Evolutionary conservation across 2,797 vertebrate species (phyloP), one percentile per base, ranked within the genome.

Genomic region (Hydrocynus forskahlii): DNA sequence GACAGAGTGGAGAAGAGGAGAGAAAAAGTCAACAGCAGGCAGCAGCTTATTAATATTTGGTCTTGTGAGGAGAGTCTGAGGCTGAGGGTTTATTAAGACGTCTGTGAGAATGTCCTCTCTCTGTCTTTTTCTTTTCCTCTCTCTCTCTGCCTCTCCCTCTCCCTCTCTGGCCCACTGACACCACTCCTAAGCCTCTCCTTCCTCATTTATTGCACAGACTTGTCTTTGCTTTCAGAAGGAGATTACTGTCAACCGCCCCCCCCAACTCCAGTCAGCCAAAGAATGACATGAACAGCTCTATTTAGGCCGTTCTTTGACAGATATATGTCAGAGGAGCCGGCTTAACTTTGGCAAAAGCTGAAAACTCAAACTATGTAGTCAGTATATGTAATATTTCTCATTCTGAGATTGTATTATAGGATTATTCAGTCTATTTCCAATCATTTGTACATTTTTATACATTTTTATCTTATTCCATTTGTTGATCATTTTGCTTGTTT

Each of bases 121-220:
- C 63, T 66, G 25, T 64, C 62, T 64, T 23, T 59, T n/a, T 21
- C 57, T 21, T 9, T 59, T 21, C 17, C 25, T 64, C 62, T 64
- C 62, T 63, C 25, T 63, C 60, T 1, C 25, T 35, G 10, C 16
- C 75, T 78, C 23, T 29, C 69, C 82, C 71, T 75, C 73, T 75
- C 73, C 84, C 75, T 84, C 68, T 63, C 72, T 83, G 76, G 69
- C 76, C 79, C 78, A 55, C 86, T 87, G 83, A 84, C 87, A 83
- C 78, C 45, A 78, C 74, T 83, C 85, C 78, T 88, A 83, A 87
- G 85, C 79, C 79, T 79, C 75, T 86, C 67, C 78, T 83, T 76
- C 85, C 82, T 85, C 77, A 77, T 84, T 88, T 89, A 88, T 88
- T 88, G 79, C 83, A 81, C 68, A 77, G 81, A 80, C 82, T 84